These are phyloP conservation scores for Leptestheria dahalacensis DNA, from an alignment of 1,140 invertebrate species.

Conservation along the genomic window DNA sequence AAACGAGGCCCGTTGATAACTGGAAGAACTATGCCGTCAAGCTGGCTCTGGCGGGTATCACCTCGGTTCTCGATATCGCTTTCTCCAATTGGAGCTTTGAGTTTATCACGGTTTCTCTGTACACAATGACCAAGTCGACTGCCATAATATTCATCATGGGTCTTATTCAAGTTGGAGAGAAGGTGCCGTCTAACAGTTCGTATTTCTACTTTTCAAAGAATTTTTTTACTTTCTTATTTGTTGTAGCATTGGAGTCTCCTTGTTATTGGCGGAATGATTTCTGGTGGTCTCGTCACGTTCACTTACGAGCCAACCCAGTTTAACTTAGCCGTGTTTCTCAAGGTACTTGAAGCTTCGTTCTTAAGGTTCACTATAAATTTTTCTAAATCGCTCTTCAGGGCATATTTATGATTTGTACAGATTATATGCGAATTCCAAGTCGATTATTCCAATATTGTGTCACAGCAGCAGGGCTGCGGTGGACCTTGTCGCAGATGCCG, in stretches of 20 bases:
- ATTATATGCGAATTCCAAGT: no score
- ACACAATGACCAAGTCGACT: slow-evolving; percentile 96
- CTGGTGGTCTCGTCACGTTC: slow-evolving; percentile 81
- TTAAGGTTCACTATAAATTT: no score
- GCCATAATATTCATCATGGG: slow-evolving; percentile 84
- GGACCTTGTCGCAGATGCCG: slow-evolving; percentile 92
- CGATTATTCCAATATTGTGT: slow-evolving; percentile 2
- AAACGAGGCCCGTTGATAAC: slow-evolving; percentile 43
- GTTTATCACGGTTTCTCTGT: slow-evolving; percentile 79
- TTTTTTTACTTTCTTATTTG: no score
- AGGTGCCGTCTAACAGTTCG: slow-evolving; percentile 61
- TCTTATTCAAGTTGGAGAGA: slow-evolving; percentile 76
- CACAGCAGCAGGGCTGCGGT: slow-evolving; percentile 71
- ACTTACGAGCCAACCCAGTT: slow-evolving; percentile 95
- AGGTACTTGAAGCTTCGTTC: slow-evolving; percentile 78
- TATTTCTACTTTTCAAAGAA: no score
- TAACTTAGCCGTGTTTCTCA: slow-evolving; percentile 70
- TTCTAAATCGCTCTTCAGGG: no score
- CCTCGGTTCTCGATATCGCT: slow-evolving; percentile 88
- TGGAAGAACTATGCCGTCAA: slow-evolving; percentile 46
- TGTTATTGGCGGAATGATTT: slow-evolving; percentile 77
- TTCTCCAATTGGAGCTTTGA: slow-evolving; percentile 94
- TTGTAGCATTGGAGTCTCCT: slow-evolving; percentile 68
- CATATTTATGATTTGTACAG: no score
- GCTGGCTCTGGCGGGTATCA: slow-evolving; percentile 63